These are phyloP conservation scores for Hemicordylus capensis DNA, from an alignment of 2,113 vertebrate species.

Conservation along the genomic window DNA sequence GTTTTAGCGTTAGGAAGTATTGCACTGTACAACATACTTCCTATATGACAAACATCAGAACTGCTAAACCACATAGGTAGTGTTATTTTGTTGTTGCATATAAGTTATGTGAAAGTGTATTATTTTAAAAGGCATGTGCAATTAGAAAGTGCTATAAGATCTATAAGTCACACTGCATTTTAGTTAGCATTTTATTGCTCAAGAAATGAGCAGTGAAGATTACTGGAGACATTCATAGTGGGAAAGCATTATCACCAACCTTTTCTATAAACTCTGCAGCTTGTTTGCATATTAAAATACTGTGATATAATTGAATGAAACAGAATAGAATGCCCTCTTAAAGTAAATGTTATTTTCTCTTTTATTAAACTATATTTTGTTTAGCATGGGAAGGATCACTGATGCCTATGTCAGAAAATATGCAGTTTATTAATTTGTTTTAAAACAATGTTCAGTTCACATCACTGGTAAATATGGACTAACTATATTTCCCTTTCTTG, in stretches of 20 bases:
- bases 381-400: not conserved
- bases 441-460: not conserved
- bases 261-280: not conserved
- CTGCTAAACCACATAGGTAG: accelerated
- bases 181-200: not conserved
- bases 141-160: not conserved
- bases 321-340: not conserved
- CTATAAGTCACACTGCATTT: not conserved
- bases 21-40: not conserved
- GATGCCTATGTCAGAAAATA: not conserved
- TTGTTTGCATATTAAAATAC: not conserved
- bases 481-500: not conserved
- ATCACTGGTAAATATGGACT: not conserved
- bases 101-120: not conserved
- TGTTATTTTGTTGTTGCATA: not conserved
- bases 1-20: not conserved
- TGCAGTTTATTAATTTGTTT: not conserved
- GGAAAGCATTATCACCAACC: not conserved
- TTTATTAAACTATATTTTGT: not conserved
- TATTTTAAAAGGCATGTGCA: not conserved
- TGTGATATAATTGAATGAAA: not conserved
- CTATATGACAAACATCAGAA: accelerated
- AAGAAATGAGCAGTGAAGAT: not conserved
- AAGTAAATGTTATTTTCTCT: not conserved
- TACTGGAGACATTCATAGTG: not conserved